Evolutionary conservation across 2,888 invertebrate species (phyloP).

Genomic region (Amphiduros pacificus): DNA sequence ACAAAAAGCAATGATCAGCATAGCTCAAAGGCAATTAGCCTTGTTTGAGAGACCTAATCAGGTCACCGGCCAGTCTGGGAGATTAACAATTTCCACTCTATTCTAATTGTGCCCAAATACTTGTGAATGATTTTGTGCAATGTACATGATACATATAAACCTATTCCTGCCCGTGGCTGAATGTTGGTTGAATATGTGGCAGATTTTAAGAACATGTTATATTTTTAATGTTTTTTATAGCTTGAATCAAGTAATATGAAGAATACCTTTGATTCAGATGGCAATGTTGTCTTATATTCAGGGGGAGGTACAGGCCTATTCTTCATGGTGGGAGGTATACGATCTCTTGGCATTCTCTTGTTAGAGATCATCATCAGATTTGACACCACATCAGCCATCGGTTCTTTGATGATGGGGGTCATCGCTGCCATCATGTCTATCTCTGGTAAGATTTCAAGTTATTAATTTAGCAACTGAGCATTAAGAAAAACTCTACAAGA

Average conservation of each 20-base stretch:
- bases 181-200: no score
- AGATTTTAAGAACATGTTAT: neutral
- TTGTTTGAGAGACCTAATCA: no score
- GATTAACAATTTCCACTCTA: no score
- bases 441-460: conserved; percentile 17
- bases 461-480: no score
- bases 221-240: neutral
- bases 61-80: no score
- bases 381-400: conserved; percentile 3
- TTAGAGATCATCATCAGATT: conserved; percentile 18
- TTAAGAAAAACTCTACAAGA: no score
- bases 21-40: no score
- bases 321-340: conserved; percentile 14
- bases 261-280: neutral
- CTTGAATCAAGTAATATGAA: neutral
- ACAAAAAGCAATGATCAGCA: no score
- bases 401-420: conserved; percentile 15
- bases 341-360: conserved; percentile 21
- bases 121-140: no score
- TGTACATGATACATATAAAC: no score
- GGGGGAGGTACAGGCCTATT: conserved; percentile 12
- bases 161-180: no score
- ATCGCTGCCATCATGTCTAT: conserved; percentile 16
- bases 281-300: neutral
- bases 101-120: no score